Base-by-base conservation (phyloP, 2,888 invertebrate genomes). In the Strigamia transsilvanica region DNA sequence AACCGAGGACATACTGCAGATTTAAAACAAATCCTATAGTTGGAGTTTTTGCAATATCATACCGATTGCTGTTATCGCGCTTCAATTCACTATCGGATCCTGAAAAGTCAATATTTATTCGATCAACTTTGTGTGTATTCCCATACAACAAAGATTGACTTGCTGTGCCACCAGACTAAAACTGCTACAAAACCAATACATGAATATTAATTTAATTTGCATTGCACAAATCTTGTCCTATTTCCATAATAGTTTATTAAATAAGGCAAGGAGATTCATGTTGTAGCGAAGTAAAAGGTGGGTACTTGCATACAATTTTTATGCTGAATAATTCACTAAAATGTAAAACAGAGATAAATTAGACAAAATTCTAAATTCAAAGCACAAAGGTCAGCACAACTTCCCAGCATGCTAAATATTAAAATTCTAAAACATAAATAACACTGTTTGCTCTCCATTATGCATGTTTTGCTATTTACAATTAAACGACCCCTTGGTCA, bases 321-420 rank as follows among this genome's bases (percentile, higher is more conserved):
- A 56, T 56, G 56, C 56, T 56, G 56, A 56, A 56, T 56, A 56
- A 56, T 56, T 56, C 56, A 56, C 4, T 56, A 18, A 56, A 56
- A 56, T 56, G 56, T 56, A 56, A 56, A 56, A 56, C 56, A 56
- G 56, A 56, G 56, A 56, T 56, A 18, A 56, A 56, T 56, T n/a
- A 18, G 18, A n/a, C 56, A 56, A 56, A 56, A 56, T 56, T 56
- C 21, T 9, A 18, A 56, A 56, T 56, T 56, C 56, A 56, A 21
- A 9, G 18, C 21, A 7, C 56, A 56, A 56, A 56, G n/a, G 56
- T 56, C 56, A 56, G 18, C 56, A 56, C 56, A 56, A 56, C 56
- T 18, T 56, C 56, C 56, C 56, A 18, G 21, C 56, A 18, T 18
- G 7, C n/a, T 56, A 56, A 56, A 56, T 56, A 56, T 56, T 56